Conservation (phyloP, 2,113 vertebrate genomes). For the Corapipo altera region DNA sequence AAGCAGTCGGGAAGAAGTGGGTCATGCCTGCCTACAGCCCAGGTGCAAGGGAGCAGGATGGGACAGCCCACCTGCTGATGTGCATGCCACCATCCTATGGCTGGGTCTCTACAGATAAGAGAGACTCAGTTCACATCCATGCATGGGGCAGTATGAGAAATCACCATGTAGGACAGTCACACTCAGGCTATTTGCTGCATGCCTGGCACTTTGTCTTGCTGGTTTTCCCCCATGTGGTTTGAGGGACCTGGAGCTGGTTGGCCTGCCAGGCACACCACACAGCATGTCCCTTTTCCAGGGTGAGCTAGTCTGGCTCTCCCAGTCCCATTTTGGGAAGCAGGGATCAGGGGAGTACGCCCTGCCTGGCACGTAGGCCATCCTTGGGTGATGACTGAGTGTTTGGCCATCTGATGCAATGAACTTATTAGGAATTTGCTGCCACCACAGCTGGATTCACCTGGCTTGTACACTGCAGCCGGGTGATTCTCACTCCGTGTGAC, state of each 20-base stretch:
- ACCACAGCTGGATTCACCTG: slow-evolving; percentile 60
- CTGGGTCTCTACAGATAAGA: neutral
- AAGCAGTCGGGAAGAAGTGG: fast-evolving
- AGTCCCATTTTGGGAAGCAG: slow-evolving; percentile 4
- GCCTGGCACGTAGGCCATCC: slow-evolving; percentile 37
- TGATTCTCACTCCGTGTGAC: slow-evolving; percentile 43
- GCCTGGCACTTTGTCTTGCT: neutral
- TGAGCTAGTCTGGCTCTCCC: neutral
- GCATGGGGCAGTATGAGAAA: neutral
- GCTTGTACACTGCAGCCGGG: neutral
- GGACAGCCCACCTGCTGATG: neutral
- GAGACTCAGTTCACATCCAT: neutral
- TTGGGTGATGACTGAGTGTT: slow-evolving; percentile 31
- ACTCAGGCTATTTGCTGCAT: neutral
- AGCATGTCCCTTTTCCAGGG: neutral
- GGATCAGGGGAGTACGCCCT: neutral
- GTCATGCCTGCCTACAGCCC: neutral
- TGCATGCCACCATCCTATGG: neutral
- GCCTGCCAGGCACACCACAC: neutral
- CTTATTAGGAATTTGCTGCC: slow-evolving; percentile 57
- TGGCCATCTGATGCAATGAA: slow-evolving; percentile 24
- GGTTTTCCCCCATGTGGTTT: neutral
- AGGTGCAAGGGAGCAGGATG: neutral
- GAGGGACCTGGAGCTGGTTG: neutral
- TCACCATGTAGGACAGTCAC: neutral